phyloP scores from a whole-genome alignment of 1,140 invertebrate species.

The Pseudachorutes palmiensis region DNA sequence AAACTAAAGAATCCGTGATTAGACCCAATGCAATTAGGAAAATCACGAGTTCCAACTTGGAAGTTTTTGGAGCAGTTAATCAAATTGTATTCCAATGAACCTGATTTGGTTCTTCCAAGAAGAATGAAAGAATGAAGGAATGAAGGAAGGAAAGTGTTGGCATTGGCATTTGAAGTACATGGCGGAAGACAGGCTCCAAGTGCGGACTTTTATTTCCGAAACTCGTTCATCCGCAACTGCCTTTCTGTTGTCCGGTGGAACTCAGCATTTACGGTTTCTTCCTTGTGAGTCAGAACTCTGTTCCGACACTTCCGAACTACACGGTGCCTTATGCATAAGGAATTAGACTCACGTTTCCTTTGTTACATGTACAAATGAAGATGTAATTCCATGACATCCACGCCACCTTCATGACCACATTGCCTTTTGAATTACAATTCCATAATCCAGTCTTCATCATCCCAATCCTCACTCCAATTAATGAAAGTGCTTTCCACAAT shows the following conservation, averaged over 20 bases:
- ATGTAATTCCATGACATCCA: no score
- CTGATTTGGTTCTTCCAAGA: neutral
- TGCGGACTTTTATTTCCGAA: neutral
- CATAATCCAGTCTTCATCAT: no score
- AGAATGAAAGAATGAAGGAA: no score
- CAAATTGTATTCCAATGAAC: neutral
- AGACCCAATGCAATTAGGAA: slow-evolving; percentile 1
- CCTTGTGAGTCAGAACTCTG: neutral
- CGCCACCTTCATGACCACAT: no score
- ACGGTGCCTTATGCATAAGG: no score
- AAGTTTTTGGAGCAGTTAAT: neutral
- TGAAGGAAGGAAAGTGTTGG: neutral
- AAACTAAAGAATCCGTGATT: neutral
- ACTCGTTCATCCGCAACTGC: neutral
- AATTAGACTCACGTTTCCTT: no score
- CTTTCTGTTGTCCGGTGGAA: neutral
- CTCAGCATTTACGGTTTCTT: neutral
- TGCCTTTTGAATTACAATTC: no score
- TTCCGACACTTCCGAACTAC: no score
- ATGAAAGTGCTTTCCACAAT: no score
- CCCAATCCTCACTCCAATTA: no score
- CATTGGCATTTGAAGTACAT: neutral
- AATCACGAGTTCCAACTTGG: neutral
- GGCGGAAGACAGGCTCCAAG: neutral
- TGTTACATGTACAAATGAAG: no score